phyloP scores from a whole-genome alignment of 2,113 vertebrate genomes.

The Bufo gargarizans region DNA sequence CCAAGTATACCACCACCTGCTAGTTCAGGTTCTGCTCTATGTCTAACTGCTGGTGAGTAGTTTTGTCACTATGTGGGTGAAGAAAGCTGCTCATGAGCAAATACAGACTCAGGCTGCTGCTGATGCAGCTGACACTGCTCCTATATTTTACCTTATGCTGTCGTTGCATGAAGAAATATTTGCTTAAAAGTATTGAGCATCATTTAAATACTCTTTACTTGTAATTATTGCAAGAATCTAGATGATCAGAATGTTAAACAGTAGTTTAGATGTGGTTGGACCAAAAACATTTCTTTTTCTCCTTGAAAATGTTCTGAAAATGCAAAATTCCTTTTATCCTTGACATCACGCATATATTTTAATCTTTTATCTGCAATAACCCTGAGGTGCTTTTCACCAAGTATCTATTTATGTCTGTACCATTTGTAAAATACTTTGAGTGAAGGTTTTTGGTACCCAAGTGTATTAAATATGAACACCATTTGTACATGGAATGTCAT shows the following conservation, averaged over 20 bases:
- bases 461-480: conserved; percentile 35
- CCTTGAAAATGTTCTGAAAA: conserved; percentile 40
- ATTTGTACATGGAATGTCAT: conserved; percentile 43
- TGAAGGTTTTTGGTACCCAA: conserved; percentile 43
- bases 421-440: conserved; percentile 45
- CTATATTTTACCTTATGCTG: background rate
- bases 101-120: too few species aligned
- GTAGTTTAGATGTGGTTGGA: background rate
- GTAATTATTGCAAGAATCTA: conserved; percentile 10
- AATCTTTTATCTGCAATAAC: conserved; percentile 43
- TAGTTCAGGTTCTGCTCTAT: too few species aligned
- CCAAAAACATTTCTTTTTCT: conserved; percentile 1
- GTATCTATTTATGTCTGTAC: conserved; percentile 47
- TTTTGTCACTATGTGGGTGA: too few species aligned
- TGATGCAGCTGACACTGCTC: background rate
- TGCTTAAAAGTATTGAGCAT: background rate
- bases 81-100: too few species aligned
- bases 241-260: background rate
- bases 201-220: conserved; percentile 4
- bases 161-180: background rate
- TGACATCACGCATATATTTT: conserved; percentile 39
- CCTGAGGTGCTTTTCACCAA: conserved; percentile 34
- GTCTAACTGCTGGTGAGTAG: too few species aligned
- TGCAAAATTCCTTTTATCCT: conserved; percentile 33
- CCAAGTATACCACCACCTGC: too few species aligned